phyloP scores from a whole-genome alignment of 2,113 vertebrate genomes.

The Cnemophilus loriae region DNA sequence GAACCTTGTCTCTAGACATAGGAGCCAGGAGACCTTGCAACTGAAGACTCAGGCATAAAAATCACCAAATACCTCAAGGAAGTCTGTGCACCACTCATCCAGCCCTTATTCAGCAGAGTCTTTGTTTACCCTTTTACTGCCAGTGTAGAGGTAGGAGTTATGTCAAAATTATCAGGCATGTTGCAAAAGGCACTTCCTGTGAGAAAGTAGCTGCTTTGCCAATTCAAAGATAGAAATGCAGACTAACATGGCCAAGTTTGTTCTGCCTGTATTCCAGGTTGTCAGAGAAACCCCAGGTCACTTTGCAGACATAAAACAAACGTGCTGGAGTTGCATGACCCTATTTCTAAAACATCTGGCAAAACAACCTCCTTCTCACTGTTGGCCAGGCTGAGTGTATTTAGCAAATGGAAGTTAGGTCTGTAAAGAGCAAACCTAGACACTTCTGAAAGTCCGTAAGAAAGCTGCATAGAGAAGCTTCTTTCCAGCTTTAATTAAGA shows the following conservation, averaged over 20 bases:
- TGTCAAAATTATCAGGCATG: not conserved
- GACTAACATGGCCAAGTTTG: not conserved
- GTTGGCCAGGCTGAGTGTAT: not conserved
- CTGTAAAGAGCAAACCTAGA: not conserved
- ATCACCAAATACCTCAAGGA: not conserved
- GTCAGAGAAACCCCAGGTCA: slow-evolving; percentile 24
- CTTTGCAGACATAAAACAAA: not conserved
- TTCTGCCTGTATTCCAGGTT: not conserved
- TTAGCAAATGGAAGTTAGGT: not conserved
- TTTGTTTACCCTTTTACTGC: not conserved
- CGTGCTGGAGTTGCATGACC: not conserved
- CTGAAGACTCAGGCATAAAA: not conserved
- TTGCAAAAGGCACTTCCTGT: not conserved
- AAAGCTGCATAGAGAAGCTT: not conserved
- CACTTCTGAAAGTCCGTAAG: not conserved
- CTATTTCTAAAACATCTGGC: not conserved
- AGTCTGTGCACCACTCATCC: not conserved
- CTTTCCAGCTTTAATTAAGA: not conserved
- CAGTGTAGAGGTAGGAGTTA: not conserved
- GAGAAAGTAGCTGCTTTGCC: not conserved
- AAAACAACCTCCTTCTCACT: not conserved
- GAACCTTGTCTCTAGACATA: not conserved
- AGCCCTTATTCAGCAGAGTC: not conserved
- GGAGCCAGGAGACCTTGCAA: not conserved
- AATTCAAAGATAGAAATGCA: not conserved